Evolutionary conservation across 2,113 vertebrate species (phyloP), one percentile per base, ranked within the genome.

Genomic region (Nothoprocta pentlandii): DNA sequence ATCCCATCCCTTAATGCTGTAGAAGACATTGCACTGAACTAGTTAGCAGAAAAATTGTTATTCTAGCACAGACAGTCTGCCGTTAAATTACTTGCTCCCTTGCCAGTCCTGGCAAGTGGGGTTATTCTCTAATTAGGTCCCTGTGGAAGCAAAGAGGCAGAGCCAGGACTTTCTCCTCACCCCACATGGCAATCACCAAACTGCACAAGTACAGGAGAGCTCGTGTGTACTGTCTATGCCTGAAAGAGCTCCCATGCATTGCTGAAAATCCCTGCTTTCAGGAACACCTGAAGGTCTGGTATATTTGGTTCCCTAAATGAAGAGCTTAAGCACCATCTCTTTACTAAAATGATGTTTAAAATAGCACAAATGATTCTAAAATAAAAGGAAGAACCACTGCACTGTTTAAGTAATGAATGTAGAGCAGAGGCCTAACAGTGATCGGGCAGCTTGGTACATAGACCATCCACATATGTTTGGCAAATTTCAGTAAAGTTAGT

Each of bases 201-300:
- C 13, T 16, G 1, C 53, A 56, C 53, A 56, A 1, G 15, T 64
- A 23, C 44, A 11, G 39, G 4, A 44, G 20, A 34, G 5, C 20
- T 76, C 36, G 25, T 12, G 19, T 74, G 25, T 9, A 58, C 2
- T 4, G 26, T 25, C 5, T 0, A 0, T 17, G 71, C 25, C 41
- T 36, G 12, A 15, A 75, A 66, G 23, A 5, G 6, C 4, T 82
- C 7, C 54, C 54, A 19, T 0, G 0, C 7, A 16, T 59, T 1
- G 0, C 6, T 21, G 28, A 22, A 61, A 49, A 42, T 76, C 5
- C 23, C 8, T 41, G 8, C 10, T 21, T 85, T 30, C 2, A 5
- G 34, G 68, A 69, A 49, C 4, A 8, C 36, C 11, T 68, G 76
- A 54, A 76, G 2, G 2, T 5, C 0, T 0, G 36, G 6, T 20